These are phyloP conservation scores for Onychorhynchus coronatus DNA, from an alignment of 2,113 vertebrate species.

Conservation along the genomic window DNA sequence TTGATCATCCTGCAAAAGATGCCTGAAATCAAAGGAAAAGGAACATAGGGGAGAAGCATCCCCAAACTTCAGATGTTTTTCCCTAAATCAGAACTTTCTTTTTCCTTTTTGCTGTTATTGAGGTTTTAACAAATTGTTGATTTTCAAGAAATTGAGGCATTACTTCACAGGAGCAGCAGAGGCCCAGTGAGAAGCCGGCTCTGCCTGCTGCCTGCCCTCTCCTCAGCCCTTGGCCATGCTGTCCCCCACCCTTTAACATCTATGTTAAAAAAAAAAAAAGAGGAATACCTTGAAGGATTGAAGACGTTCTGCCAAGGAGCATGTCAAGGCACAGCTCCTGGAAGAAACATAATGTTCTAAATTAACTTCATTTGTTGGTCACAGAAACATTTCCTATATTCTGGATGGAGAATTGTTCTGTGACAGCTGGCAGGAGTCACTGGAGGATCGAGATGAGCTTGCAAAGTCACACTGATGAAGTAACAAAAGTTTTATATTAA, in stretches of 20 bases:
- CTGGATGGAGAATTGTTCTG: neutral
- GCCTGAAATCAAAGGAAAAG: neutral
- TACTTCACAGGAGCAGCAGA: neutral
- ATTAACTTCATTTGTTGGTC: neutral
- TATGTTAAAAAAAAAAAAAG: neutral
- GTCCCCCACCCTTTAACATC: neutral
- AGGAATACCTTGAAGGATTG: neutral
- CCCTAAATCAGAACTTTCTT: neutral
- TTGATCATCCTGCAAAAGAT: neutral
- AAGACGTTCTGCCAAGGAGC: neutral
- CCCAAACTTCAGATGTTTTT: neutral
- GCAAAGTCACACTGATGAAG: neutral
- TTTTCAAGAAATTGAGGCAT: rapidly evolving
- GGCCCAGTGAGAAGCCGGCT: rapidly evolving
- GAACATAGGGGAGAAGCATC: neutral
- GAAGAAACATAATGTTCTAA: neutral
- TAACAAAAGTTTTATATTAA: neutral
- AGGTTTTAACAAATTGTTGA: neutral
- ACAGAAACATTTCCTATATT: neutral
- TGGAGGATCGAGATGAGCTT: neutral
- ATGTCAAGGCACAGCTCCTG: neutral
- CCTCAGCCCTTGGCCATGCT: neutral
- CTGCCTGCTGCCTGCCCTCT: neutral
- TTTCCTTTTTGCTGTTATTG: neutral
- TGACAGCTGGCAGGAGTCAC: neutral